phyloP scores from a whole-genome alignment of 2,113 vertebrate genomes.

The Nymphicus hollandicus region DNA sequence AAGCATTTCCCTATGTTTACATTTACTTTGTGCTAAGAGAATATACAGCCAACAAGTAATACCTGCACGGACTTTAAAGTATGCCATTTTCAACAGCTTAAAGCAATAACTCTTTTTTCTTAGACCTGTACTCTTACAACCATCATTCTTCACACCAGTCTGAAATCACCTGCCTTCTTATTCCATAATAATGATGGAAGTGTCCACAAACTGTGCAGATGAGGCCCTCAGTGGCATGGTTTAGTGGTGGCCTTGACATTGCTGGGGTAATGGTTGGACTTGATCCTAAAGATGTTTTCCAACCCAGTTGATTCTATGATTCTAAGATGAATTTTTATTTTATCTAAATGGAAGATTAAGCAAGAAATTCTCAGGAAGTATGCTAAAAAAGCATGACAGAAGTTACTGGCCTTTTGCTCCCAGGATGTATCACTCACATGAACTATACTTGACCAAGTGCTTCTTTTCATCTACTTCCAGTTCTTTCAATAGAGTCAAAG shows the following conservation, averaged over 20 bases:
- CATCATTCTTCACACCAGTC: background rate
- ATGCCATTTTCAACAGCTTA: background rate
- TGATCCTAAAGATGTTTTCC: background rate
- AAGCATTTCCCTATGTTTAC: background rate
- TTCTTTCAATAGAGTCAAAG: background rate
- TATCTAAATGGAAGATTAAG: background rate
- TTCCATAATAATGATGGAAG: background rate
- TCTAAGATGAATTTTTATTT: background rate
- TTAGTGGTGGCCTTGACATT: background rate
- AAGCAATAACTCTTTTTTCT: background rate
- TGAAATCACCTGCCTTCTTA: background rate
- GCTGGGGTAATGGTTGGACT: background rate
- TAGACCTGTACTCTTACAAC: background rate
- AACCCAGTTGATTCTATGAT: background rate
- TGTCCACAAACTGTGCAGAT: background rate
- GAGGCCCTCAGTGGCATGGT: background rate
- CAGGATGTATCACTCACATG: background rate
- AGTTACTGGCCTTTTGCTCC: background rate
- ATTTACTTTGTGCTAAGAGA: background rate
- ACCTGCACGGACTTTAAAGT: background rate
- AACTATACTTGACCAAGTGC: background rate
- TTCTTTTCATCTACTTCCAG: background rate
- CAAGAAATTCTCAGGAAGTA: background rate
- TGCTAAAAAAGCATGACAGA: background rate
- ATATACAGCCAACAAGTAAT: background rate